Evolutionary conservation across 1,140 invertebrate genomes (phyloP).

Genomic region (Belonocnema kinseyi): DNA sequence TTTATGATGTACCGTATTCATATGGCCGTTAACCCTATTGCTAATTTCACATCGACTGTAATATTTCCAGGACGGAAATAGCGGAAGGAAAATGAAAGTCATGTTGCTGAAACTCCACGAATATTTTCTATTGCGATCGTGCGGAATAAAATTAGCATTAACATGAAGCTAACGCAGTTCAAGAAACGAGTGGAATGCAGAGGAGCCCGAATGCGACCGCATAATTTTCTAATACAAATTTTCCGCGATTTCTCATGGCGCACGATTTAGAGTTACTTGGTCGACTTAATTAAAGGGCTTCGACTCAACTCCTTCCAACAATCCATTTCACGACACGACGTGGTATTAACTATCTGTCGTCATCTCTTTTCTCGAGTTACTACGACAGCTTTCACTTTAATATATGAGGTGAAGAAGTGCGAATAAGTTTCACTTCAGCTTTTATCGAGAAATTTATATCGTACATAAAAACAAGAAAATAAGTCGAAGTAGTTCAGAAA

Average conservation of each 20-base stretch:
- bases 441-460: neutral
- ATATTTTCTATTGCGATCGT: constrained; percentile 19
- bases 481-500: too few relatives aligned
- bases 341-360: constrained; percentile 13
- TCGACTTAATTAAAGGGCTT: constrained; percentile 15
- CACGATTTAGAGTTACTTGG: constrained; percentile 1
- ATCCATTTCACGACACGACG: constrained; percentile 21
- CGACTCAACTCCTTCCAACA: neutral
- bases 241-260: constrained; percentile 3
- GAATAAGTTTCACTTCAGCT: neutral
- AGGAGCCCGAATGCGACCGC: neutral
- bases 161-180: neutral
- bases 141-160: constrained; percentile 16
- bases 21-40: constrained; percentile 2
- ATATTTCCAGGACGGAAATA: constrained; percentile 1
- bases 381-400: constrained; percentile 7
- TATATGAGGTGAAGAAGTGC: neutral
- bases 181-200: neutral
- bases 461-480: neutral
- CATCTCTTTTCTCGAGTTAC: constrained; percentile 23
- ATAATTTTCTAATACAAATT: constrained; percentile 12
- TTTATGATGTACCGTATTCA: constrained; percentile 3
- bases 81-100: constrained; percentile 18
- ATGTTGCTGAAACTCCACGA: constrained; percentile 15
- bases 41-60: neutral